Base-by-base conservation (phyloP, 2,888 invertebrate genomes). In the Miltochrista miniata region DNA sequence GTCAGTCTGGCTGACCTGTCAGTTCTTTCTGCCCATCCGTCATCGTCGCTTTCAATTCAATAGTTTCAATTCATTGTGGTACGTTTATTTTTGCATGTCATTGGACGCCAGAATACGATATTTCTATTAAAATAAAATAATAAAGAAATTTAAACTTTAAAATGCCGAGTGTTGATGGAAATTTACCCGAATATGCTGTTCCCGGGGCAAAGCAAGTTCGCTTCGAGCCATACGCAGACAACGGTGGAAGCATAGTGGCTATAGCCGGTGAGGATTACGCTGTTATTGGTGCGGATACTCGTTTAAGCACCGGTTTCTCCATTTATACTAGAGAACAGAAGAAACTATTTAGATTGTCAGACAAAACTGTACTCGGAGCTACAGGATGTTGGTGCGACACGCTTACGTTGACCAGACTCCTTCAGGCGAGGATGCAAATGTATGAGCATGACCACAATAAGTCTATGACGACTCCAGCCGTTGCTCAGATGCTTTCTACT, bases 311-410 rank as follows among this genome's bases (percentile, higher is more conserved):
- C 56, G 98, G 98, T 0, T 98, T 96, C 84, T 95, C 95, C 3
- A 98, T 99, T 74, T 96, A 97, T 74, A 96, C 98, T 0, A 93
- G 98, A 35, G 94, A 97, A 50, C 97, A 97, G 78, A 95, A 96
- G 61, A 99, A 99, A 84, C 89, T 98, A 9, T 98, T 98, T 75
- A 92, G 94, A 61, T 85, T 99, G 66, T 96, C 98, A 0, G 90
- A 95, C 0, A 94, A 93, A 43, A 98, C 98, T 0, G 95, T 99
- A 34, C 91, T 99, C n/a, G 98, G 97, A 0, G 97, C 97, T 49
- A 95, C 97, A 15, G 99, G 99, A 14, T 99, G 99, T 85, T 99
- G 99, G 97, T 98, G 99, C 75, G 99, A 99, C 87, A 97, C 97
- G 4, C 90, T 99, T 13, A 97, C 99, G 0, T 91, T 99, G 42